Evolutionary conservation across 1,140 invertebrate genomes (phyloP).

Genomic region (Drosophila kurseongensis): DNA sequence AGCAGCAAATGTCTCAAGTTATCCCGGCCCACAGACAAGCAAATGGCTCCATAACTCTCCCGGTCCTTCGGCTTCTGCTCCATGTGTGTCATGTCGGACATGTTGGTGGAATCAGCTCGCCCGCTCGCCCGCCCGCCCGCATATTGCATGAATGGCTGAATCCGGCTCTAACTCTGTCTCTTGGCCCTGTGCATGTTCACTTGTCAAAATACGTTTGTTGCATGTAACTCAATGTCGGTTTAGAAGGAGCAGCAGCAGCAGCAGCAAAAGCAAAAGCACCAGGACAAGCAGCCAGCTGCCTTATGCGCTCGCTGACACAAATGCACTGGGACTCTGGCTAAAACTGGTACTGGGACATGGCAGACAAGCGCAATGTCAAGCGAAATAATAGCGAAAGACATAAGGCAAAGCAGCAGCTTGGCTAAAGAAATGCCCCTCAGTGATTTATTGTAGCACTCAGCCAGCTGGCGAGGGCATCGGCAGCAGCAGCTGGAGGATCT

Average conservation of each 20-base stretch:
- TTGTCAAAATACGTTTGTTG: conserved; percentile 81
- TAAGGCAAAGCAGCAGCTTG: conserved; percentile 30
- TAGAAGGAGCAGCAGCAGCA: conserved; percentile 42
- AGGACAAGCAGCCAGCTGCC: conserved; percentile 54
- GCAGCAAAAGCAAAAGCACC: conserved; percentile 2
- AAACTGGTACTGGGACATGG: conserved; percentile 56
- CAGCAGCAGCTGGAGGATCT: conserved; percentile 10
- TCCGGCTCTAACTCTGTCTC: conserved; percentile 33
- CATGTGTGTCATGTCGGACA: conserved; percentile 75
- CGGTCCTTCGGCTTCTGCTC: conserved; percentile 14
- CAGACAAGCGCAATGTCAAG: conserved; percentile 78
- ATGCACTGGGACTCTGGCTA: conserved; percentile 60
- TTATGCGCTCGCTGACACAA: conserved; percentile 73
- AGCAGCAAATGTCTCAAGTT: conserved; percentile 55
- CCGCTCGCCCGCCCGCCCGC: conserved; percentile 45
- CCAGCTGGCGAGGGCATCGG: conserved; percentile 28
- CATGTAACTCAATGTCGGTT: conserved; percentile 79
- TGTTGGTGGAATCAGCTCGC: conserved; percentile 68
- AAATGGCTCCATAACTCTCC: conserved; percentile 67
- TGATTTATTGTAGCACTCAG: conserved; percentile 76
- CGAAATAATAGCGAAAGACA: conserved; percentile 77
- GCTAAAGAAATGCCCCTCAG: conserved; percentile 70
- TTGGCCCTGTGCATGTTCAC: conserved; percentile 68
- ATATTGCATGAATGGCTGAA: conserved; percentile 68
- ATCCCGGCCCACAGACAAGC: conserved; percentile 22